A percentile compares a stretch with the other conserved stretches of the same genome.
Evolutionary conservation across 1,140 invertebrate genomes (phyloP).

Genomic region (Tetramorium parvispinum): DNA sequence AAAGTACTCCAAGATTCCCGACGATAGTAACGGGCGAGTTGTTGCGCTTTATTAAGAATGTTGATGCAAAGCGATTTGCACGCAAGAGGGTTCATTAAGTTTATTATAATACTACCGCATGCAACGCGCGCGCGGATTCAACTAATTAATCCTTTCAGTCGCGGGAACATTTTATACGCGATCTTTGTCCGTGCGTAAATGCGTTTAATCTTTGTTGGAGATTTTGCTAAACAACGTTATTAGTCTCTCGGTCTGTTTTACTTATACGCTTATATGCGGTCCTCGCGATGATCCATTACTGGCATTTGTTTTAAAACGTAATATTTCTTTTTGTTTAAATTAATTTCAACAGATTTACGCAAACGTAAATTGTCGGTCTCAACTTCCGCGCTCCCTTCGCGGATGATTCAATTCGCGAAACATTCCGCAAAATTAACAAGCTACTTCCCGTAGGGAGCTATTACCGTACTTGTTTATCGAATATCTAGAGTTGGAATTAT

Average conservation of each 20-base stretch:
- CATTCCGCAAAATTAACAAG: conserved; percentile 58
- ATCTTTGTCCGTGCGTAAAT: conserved; percentile 30
- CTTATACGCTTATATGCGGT: background rate
- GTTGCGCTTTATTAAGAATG: conserved; percentile 59
- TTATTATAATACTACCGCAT: conserved; percentile 47
- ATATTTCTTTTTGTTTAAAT: background rate
- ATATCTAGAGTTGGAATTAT: conserved; percentile 44
- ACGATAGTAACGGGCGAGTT: conserved; percentile 61
- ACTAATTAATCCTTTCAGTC: conserved; percentile 54
- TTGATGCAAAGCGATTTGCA: conserved; percentile 53
- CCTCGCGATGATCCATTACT: background rate
- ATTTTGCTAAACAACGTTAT: conserved; percentile 13
- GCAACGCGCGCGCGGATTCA: conserved; percentile 39
- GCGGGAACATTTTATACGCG: conserved; percentile 27
- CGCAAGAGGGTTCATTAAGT: conserved; percentile 54
- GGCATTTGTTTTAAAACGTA: conserved; percentile 12
- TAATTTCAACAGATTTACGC: conserved; percentile 29
- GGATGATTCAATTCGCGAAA: conserved; percentile 50
- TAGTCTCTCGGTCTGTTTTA: conserved; percentile 6
- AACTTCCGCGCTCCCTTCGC: background rate
- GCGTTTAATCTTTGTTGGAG: conserved; percentile 45
- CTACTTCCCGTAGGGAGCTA: conserved; percentile 35
- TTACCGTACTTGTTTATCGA: conserved; percentile 46
- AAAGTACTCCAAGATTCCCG: conserved; percentile 49
- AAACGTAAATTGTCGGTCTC: background rate